phyloP scores from a whole-genome alignment of 2,797 vertebrate species.

The Centroberyx gerrardi region DNA sequence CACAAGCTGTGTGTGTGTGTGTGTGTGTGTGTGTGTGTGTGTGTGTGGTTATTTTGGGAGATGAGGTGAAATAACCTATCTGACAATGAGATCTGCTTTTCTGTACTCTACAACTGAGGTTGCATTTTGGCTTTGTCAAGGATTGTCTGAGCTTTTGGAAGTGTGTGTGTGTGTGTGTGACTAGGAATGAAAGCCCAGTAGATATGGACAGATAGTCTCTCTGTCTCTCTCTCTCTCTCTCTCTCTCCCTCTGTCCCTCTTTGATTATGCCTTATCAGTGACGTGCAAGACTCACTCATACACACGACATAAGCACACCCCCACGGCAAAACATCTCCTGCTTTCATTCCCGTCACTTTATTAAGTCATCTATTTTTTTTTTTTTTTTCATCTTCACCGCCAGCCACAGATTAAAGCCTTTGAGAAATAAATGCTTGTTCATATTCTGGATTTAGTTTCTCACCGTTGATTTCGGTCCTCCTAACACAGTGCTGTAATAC shows the following conservation, averaged over 20 bases:
- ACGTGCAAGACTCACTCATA: slow-evolving; percentile 30
- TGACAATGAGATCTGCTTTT: neutral
- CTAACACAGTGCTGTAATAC: neutral
- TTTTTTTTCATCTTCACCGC: slow-evolving; percentile 7
- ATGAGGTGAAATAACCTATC: neutral
- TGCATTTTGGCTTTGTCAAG: too few relatives aligned
- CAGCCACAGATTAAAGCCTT: slow-evolving; percentile 18
- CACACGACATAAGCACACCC: neutral
- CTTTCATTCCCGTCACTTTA: slow-evolving; percentile 1
- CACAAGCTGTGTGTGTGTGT: neutral
- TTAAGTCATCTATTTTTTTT: neutral
- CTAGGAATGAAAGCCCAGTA: slow-evolving; percentile 11
- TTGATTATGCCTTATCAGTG: slow-evolving; percentile 40
- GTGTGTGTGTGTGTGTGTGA: slow-evolving; percentile 3
- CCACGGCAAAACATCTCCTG: slow-evolving; percentile 1
- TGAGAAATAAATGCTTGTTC: slow-evolving; percentile 18
- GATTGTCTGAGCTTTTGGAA: too few relatives aligned
- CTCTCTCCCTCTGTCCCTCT: neutral
- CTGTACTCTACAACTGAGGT: neutral
- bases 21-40: slow-evolving; percentile 5
- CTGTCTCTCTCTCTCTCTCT: slow-evolving; percentile 9
- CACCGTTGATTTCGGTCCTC: slow-evolving; percentile 4
- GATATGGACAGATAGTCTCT: neutral
- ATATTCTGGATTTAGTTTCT: slow-evolving; percentile 19
- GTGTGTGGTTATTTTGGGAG: neutral